Base-by-base conservation (phyloP, 2,797 vertebrate species). In the Benthosema pterotum region DNA sequence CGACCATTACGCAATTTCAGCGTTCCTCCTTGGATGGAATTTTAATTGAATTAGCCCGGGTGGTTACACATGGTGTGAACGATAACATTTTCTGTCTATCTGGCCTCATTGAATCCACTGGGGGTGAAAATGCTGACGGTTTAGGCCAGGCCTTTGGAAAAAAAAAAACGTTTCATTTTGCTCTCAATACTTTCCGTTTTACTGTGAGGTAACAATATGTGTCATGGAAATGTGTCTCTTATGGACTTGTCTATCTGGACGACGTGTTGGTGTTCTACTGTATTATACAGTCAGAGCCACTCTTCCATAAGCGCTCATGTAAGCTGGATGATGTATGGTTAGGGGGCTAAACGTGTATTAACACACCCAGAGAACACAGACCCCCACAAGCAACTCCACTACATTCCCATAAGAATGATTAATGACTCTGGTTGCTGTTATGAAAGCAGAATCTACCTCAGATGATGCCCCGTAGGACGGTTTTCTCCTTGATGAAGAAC, bases 31-130 rank as follows among this genome's bases (percentile, higher is more conserved):
- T 68, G 77, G 75, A 87, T 87, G 83, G 87, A 86, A 85, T 86
- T 89, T 88, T 90, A 90, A 90, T 91, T 92, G 86, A 92, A 91
- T 90, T 92, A 91, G 86, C 77, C 80, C 54, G 87, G 84, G 74
- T 87, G 83, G 86, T 88, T 90, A 88, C 88, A 89, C 89, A 89
- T 89, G 89, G 88, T 83, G 83, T 63, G 62, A 86, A 86, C 80
- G 89, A 91, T 89, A 90, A 90, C 85, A 83, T 86, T 90, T 91
- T 87, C 84, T 87, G 87, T 89, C 87, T 86, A 86, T 89, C 80
- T 78, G 74, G 86, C 68, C 81, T 87, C 83, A 84, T 77, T 90
- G 84, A 85, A 79, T 83, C 74, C 9, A 7, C 68, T 61, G 50
- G 53, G 42, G 53, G 50, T 51, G 51, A 69, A 43, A 51, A 69